A percentile compares a stretch with the other conserved stretches of the same genome.
phyloP scores from a whole-genome alignment of 2,888 invertebrate genomes.

The Morpho helenor region DNA sequence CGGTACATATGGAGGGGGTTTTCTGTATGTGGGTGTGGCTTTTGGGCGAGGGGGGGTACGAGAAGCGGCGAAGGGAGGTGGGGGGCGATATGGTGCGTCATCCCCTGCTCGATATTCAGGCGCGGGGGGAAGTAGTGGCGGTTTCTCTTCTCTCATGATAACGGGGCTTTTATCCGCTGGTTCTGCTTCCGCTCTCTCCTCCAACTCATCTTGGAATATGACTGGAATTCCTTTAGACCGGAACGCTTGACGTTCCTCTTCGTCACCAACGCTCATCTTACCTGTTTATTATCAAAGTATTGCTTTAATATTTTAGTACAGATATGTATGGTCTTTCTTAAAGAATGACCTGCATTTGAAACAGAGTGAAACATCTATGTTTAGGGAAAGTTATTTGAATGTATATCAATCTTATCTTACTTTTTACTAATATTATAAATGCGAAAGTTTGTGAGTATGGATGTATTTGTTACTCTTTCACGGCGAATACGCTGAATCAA shows the following conservation, averaged over 20 bases:
- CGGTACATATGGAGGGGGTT: conserved; percentile 98
- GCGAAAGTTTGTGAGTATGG: too few relatives aligned
- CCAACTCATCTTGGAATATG: conserved; percentile 97
- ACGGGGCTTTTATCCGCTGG: conserved; percentile 95
- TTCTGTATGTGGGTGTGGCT: conserved; percentile 93
- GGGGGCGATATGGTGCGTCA: conserved; percentile 92
- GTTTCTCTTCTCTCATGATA: conserved; percentile 96
- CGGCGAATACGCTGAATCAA: too few relatives aligned
- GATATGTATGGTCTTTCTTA: neutral
- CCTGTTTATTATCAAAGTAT: conserved; percentile 58
- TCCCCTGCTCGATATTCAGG: conserved; percentile 82
- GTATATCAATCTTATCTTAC: too few relatives aligned
- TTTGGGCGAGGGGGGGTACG: conserved; percentile 90
- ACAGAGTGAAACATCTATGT: neutral
- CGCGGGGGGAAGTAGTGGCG: conserved; percentile 90
- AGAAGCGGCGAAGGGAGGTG: conserved; percentile 88
- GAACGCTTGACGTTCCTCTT: conserved; percentile 90
- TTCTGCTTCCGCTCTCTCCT: conserved; percentile 93
- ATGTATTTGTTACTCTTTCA: too few relatives aligned
- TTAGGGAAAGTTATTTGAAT: too few relatives aligned
- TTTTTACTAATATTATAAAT: too few relatives aligned
- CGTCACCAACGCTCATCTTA: conserved; percentile 83
- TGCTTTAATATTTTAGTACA: neutral
- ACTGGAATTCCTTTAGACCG: conserved; percentile 94
- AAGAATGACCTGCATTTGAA: neutral